These are phyloP conservation scores for Eucera pruinosa DNA, from an alignment of 2,888 invertebrate genomes.

Conservation along the genomic window DNA sequence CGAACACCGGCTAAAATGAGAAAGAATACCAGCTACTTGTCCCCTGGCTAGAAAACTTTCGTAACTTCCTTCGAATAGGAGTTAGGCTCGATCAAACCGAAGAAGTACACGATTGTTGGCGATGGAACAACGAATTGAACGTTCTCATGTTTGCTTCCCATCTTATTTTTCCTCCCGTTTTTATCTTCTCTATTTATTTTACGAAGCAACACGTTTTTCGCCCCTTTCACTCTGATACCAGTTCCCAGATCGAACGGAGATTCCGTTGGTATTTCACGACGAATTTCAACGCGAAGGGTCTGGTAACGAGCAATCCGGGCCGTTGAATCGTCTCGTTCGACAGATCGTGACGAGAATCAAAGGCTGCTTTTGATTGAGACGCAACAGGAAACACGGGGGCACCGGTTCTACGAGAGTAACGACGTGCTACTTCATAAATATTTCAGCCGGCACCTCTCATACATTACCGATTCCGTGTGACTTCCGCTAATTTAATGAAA, in stretches of 20 bases:
- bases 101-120: background rate
- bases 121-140: background rate
- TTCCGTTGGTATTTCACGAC: slow-evolving; percentile 22
- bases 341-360: slow-evolving; percentile 54
- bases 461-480: slow-evolving; percentile 4
- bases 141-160: background rate
- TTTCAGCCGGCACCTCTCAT: slow-evolving; percentile 19
- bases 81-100: background rate
- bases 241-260: background rate
- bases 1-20: slow-evolving; percentile 25
- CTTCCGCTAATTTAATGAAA: slow-evolving; percentile 31
- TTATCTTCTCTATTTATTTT: background rate
- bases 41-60: slow-evolving; percentile 10
- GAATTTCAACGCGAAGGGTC: slow-evolving; percentile 28
- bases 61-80: background rate
- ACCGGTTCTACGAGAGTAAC: background rate
- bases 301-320: slow-evolving; percentile 47
- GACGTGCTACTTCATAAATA: slow-evolving; percentile 40
- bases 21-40: background rate
- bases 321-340: slow-evolving; percentile 35
- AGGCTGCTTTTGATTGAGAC: slow-evolving; percentile 21
- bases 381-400: slow-evolving; percentile 33
- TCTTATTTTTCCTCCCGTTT: background rate
- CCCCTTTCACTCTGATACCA: background rate
- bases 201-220: slow-evolving; percentile 6